A percentile compares a stretch with the other conserved stretches of the same genome.
Evolutionary conservation across 37 sponge, comb jelly and placozoan genomes (phyloP).

Genomic region (Eunapius fragilis): DNA sequence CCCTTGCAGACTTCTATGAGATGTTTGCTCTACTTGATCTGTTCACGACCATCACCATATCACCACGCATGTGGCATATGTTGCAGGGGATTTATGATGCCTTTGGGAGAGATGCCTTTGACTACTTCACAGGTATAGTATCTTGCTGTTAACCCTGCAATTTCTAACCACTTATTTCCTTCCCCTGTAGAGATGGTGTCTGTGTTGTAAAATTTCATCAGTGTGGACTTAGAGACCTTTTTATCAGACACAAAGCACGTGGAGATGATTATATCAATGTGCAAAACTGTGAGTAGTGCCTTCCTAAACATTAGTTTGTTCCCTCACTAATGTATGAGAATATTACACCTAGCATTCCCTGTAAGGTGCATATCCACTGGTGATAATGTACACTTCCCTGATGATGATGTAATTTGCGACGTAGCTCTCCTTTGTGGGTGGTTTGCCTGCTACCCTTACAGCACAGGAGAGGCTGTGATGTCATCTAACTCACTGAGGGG

Average conservation of each 20-base stretch:
- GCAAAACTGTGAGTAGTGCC: conserved; percentile 55
- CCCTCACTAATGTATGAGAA: not conserved
- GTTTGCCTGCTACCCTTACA: not conserved
- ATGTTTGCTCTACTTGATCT: conserved; percentile 71
- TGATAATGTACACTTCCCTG: not conserved
- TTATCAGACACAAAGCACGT: conserved; percentile 82
- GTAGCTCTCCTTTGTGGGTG: not conserved
- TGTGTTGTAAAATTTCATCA: conserved; percentile 84
- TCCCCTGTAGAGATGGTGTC: conserved; percentile 75
- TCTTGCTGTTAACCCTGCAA: too few species aligned
- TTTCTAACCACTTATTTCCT: not conserved
- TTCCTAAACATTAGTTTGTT: too few species aligned
- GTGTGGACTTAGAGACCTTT: conserved; percentile 76
- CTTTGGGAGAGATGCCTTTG: conserved; percentile 86
- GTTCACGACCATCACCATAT: conserved; percentile 70
- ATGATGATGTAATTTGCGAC: not conserved
- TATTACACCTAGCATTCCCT: too few species aligned
- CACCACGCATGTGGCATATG: conserved; percentile 86
- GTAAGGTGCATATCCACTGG: not conserved
- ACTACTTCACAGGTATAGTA: conserved; percentile 79
- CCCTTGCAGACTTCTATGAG: conserved; percentile 87
- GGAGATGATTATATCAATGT: conserved; percentile 69
- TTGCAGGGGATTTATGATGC: conserved; percentile 71
- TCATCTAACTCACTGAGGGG: not conserved
- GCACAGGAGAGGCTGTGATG: not conserved